phyloP scores from a whole-genome alignment of 2,113 vertebrate species.

The Hippocampus mohnikei region DNA sequence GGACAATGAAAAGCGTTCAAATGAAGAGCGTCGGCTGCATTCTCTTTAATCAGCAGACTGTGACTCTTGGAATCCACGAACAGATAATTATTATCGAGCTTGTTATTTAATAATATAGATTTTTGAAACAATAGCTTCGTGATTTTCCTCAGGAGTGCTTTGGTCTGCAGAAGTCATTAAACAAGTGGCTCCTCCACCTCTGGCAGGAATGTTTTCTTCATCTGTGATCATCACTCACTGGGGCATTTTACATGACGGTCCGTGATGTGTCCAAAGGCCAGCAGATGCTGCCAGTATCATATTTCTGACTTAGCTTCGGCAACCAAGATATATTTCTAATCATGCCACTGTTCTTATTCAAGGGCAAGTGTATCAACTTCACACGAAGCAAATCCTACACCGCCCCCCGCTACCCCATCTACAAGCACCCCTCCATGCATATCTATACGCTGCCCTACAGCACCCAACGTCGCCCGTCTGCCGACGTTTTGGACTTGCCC shows the following conservation, averaged over 20 bases:
- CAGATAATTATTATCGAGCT: neutral
- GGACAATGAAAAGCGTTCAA: too few species aligned
- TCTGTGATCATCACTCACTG: slow-evolving; percentile 40
- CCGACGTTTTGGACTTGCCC: slow-evolving; percentile 50
- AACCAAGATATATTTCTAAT: neutral
- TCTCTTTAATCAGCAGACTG: too few species aligned
- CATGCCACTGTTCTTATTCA: neutral
- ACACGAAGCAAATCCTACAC: slow-evolving; percentile 79
- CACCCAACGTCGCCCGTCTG: slow-evolving; percentile 45
- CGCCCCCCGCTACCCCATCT: slow-evolving; percentile 81
- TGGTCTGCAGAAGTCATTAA: slow-evolving; percentile 63
- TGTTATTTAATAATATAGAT: neutral
- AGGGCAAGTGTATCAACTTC: slow-evolving; percentile 93
- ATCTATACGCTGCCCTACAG: slow-evolving; percentile 73
- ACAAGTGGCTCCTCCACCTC: slow-evolving; percentile 25
- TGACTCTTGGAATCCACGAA: neutral
- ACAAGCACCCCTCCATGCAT: slow-evolving; percentile 75
- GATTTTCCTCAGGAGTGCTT: slow-evolving; percentile 39
- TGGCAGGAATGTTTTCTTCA: slow-evolving; percentile 46
- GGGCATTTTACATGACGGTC: slow-evolving; percentile 48
- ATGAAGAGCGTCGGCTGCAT: too few species aligned
- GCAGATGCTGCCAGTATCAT: slow-evolving; percentile 10
- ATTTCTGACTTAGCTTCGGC: too few species aligned
- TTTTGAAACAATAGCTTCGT: neutral
- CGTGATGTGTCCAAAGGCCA: slow-evolving; percentile 18